Evolutionary conservation across 2,113 vertebrate species (phyloP), one percentile per base, ranked within the genome.

Genomic region (Mormoops blainvillei): DNA sequence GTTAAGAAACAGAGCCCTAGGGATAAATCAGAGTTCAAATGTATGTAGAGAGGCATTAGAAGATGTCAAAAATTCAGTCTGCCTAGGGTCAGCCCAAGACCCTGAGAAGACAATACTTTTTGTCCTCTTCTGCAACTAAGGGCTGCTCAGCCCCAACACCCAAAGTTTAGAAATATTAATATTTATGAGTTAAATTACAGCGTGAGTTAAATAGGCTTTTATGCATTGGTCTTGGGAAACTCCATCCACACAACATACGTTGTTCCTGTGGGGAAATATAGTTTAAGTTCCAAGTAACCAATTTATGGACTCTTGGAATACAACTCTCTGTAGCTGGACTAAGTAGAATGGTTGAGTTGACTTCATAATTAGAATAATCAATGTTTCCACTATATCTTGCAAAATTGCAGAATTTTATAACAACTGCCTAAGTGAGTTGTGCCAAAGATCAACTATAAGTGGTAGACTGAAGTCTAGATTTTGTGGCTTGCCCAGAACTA

Each of bases 321-420:
- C 8, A 94, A 89, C 33, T 73, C 61, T 91, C 20, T 3, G 50
- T 89, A 94, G 63, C 4, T 96, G 94, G 85, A 85, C 67, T 92
- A 26, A 78, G 65, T 24, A 96, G 88, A 95, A 92, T 78, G 54
- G 81, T 86, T 95, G 82, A 67, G 73, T 83, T 95, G 85, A 97
- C 45, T 94, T 93, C n/a, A 90, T 82, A 52, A 96, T 97, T 86
- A 96, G 38, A 97, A 96, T 86, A 94, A 96, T 84, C 92, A 97
- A 41, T 61, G 78, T 96, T 96, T 98, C 86, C 89, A 96, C 8
- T 95, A 14, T 92, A 86, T 93, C 61, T 81, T 95, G 58, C 14
- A 97, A 95, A 97, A 96, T 2, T 80, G 58, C 70, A 96, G 82
- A 88, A 83, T 67, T 95, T 90, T 92, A 16, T 82, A 96, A 93